These are phyloP conservation scores for Augochlorella aurata DNA, from an alignment of 2,888 invertebrate species.

Conservation along the genomic window DNA sequence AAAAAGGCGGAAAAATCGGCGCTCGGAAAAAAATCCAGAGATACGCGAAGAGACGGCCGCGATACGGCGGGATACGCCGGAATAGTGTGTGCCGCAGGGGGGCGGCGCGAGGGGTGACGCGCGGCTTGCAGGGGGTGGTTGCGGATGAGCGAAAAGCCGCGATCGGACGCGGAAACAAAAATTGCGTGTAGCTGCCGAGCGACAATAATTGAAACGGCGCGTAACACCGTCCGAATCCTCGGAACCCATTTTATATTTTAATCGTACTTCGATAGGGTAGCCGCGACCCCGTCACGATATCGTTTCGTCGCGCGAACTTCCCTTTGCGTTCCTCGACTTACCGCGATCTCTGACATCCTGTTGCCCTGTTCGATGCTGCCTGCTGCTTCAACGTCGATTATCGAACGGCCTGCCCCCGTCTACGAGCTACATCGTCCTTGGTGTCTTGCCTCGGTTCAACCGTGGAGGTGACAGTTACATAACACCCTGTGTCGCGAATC, in stretches of 20 bases:
- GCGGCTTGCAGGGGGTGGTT: background rate
- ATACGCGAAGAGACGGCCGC: conserved; percentile 46
- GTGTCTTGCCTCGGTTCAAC: background rate
- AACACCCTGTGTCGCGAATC: background rate
- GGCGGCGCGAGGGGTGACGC: background rate
- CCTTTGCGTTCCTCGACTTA: background rate
- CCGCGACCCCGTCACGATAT: conserved; percentile 46
- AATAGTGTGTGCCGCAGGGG: background rate
- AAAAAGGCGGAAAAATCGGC: conserved; percentile 70
- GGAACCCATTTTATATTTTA: conserved; percentile 79
- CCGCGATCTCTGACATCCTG: background rate
- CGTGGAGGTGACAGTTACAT: background rate
- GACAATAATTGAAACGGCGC: conserved; percentile 79
- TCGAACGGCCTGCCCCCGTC: background rate
- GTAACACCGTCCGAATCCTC: conserved; percentile 79
- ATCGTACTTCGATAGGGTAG: conserved; percentile 75
- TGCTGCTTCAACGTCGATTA: background rate
- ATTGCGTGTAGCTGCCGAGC: conserved; percentile 72
- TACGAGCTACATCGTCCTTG: background rate
- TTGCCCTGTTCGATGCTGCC: background rate
- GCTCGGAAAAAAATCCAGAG: conserved; percentile 58
- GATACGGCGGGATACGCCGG: conserved; percentile 11
- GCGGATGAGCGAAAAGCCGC: conserved; percentile 70
- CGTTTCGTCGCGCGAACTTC: background rate
- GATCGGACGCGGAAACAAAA: conserved; percentile 73